Conservation (phyloP, 2,888 invertebrate genomes). For the Eueremaeus valkanovi region DNA sequence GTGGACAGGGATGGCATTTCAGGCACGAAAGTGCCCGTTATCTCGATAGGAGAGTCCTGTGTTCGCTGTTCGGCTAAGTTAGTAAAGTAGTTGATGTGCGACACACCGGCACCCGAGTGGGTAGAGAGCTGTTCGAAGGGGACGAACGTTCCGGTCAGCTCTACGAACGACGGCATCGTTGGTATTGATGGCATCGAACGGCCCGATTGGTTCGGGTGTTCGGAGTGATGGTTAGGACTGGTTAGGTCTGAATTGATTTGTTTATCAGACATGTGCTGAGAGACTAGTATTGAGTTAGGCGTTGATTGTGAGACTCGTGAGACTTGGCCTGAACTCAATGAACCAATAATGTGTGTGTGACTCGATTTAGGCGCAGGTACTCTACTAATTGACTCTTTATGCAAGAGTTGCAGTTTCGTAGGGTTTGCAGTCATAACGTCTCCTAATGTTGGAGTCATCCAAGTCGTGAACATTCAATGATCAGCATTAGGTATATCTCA, state of each 20-base stretch:
- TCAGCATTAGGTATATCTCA: constrained; percentile 21
- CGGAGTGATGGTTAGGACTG: neutral
- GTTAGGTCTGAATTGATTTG: no score
- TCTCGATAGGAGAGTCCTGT: constrained; percentile 34
- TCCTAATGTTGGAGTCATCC: constrained; percentile 13
- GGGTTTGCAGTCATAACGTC: constrained; percentile 13
- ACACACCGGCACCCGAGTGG: neutral
- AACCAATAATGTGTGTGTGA: constrained; percentile 21
- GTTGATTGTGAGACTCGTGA: constrained; percentile 17
- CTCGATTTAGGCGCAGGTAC: constrained; percentile 14
- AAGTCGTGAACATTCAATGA: constrained; percentile 17
- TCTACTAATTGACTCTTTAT: constrained; percentile 26
- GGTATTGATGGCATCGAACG: neutral
- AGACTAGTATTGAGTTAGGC: constrained; percentile 16
- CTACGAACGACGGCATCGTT: constrained; percentile 30
- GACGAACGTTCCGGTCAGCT: constrained; percentile 40
- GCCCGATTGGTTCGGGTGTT: neutral
- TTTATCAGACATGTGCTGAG: neutral
- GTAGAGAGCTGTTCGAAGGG: constrained; percentile 36
- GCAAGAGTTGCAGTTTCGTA: constrained; percentile 26
- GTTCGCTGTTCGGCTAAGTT: neutral
- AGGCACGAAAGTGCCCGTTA: constrained; percentile 41
- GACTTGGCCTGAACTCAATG: constrained; percentile 24
- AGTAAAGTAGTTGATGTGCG: constrained; percentile 16
- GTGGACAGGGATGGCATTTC: constrained; percentile 31